Evolutionary conservation across 2,797 vertebrate species (phyloP), one percentile per base, ranked within the genome.

Genomic region (Psittacula echo): DNA sequence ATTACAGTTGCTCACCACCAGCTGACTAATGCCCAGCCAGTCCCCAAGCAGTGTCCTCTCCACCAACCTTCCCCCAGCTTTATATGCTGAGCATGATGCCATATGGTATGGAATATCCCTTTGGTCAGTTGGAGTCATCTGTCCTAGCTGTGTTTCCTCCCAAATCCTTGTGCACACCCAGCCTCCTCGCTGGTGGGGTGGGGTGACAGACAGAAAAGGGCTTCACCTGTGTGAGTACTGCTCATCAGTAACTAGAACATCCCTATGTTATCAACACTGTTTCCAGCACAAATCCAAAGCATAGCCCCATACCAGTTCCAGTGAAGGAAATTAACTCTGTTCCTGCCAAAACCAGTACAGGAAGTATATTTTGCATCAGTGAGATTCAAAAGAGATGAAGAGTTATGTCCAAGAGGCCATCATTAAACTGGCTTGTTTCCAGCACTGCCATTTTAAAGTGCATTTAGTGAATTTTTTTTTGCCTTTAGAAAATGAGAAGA

Each of bases 121-220:
- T 14, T 48, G 48, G 32, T 82, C 50, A 53, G 3, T 4, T 13
- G 11, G 32, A 39, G 16, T 73, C 42, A 23, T 8, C 44, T 73
- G 8, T 53, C 78, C 47, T 9, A 12, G 13, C 50, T 45, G 13
- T 30, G 15, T 84, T 15, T 8, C 24, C 3, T 71, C 41, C 34
- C 10, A 53, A 8, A 10, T 44, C 7, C 32, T 64, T 41, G 18
- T 50, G 50, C 8, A 13, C 14, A 32, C 17, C 6, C 17, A 42
- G 19, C n/a, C 12, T 42, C 3, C 27, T 71, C 3, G 0, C 6
- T 27, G 47, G 4, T 27, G 23, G 10, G 3, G 5, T 61, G 14
- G 7, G 3, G 7, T 32, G 50, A 54, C 58, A 24, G 45, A 51
- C 22, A 47, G 50, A 61, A 74, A n/a, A 61, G 29, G 13, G 50